These are phyloP conservation scores for Microdon myrmicae DNA, from an alignment of 2,888 invertebrate species.

Conservation along the genomic window DNA sequence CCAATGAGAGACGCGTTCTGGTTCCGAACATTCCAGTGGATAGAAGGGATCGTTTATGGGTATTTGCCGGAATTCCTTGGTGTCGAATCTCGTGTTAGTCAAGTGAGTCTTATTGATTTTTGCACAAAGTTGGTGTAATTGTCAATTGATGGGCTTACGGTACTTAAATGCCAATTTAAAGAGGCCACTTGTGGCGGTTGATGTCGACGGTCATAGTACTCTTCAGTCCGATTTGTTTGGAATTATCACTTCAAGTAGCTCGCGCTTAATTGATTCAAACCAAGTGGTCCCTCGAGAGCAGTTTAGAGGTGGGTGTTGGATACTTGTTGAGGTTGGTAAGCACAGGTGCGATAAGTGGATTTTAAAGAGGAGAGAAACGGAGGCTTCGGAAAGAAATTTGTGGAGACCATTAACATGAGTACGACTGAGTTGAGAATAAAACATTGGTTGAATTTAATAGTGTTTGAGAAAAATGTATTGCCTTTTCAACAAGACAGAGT, in stretches of 20 bases:
- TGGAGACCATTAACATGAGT: too few species aligned
- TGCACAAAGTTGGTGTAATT: constrained; percentile 51
- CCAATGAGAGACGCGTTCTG: constrained; percentile 26
- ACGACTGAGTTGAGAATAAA: too few species aligned
- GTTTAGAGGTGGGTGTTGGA: constrained; percentile 24
- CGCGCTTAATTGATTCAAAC: constrained; percentile 35
- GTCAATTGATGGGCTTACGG: constrained; percentile 51
- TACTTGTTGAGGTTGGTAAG: constrained; percentile 2
- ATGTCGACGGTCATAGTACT: too few species aligned
- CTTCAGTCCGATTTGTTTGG: constrained; percentile 53
- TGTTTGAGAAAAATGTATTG: too few species aligned
- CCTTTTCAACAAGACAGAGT: too few species aligned
- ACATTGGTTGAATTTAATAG: too few species aligned
- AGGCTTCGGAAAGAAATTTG: too few species aligned
- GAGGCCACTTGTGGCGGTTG: constrained; percentile 45
- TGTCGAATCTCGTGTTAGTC: too few species aligned
- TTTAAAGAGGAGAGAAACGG: too few species aligned
- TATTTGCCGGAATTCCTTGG: too few species aligned
- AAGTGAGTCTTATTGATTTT: constrained; percentile 42
- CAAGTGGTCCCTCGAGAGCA: constrained; percentile 40
- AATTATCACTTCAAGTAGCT: constrained; percentile 54
- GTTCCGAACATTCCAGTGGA: constrained; percentile 18
- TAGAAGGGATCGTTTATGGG: too few species aligned
- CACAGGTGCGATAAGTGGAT: constrained; percentile 25
- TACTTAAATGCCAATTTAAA: constrained; percentile 48